A percentile compares a stretch with the other conserved stretches of the same genome.
phyloP scores from a whole-genome alignment of 2,113 vertebrate genomes.

The Notechis scutatus region DNA sequence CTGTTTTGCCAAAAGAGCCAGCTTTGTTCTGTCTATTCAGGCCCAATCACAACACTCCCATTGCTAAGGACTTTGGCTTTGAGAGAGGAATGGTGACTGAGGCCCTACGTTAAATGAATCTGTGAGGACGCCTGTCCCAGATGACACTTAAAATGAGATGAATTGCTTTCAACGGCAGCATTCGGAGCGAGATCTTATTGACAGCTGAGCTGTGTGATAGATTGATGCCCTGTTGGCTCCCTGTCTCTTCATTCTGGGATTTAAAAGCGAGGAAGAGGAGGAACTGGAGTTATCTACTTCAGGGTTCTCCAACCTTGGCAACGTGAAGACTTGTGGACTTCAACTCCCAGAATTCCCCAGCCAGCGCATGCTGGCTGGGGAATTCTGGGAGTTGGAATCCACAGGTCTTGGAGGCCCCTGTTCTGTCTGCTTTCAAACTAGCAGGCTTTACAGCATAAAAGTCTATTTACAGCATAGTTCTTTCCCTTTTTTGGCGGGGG shows the following conservation, averaged over 20 bases:
- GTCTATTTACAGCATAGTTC: neutral
- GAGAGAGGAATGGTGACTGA: conserved; percentile 29
- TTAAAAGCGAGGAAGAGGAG: neutral
- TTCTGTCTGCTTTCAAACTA: neutral
- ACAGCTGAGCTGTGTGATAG: neutral
- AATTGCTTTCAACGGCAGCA: neutral
- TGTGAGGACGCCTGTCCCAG: neutral
- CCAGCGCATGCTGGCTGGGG: too few species aligned
- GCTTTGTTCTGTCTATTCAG: conserved; percentile 31
- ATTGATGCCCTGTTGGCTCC: neutral
- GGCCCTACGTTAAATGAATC: conserved; percentile 22
- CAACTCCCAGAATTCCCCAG: too few species aligned
- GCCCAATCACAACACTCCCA: conserved; percentile 48
- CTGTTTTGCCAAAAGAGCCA: conserved; percentile 17
- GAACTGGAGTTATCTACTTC: too few species aligned
- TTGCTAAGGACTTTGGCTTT: conserved; percentile 52
- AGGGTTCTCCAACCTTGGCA: too few species aligned
- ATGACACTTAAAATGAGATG: neutral
- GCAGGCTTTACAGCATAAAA: neutral
- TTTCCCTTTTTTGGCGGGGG: neutral
- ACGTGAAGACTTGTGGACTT: too few species aligned
- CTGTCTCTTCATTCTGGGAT: neutral
- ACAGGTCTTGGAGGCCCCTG: too few species aligned
- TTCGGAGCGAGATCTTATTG: neutral
- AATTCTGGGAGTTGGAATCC: too few species aligned